Conservation (phyloP, 1,140 invertebrate species). For the Cherax quadricarinatus region DNA sequence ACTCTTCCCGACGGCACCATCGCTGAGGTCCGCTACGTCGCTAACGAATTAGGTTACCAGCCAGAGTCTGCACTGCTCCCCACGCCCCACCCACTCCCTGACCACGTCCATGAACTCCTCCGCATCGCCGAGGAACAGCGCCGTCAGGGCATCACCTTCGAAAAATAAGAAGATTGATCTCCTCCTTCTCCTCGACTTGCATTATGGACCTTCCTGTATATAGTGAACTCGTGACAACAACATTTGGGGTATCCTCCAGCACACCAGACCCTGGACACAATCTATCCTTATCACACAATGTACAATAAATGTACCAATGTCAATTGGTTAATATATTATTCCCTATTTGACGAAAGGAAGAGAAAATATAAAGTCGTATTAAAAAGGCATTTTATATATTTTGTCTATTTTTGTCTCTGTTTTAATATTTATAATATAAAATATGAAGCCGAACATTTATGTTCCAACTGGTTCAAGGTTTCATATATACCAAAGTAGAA, state of each 20-base stretch:
- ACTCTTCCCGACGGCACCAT: constrained; percentile 13
- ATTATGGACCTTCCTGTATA: not conserved
- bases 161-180: not conserved
- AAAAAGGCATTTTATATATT: too few relatives aligned
- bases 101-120: not conserved
- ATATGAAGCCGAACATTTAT: too few relatives aligned
- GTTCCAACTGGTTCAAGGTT: too few relatives aligned
- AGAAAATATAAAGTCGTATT: too few relatives aligned
- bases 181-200: not conserved
- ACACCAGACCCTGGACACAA: not conserved
- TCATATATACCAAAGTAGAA: too few relatives aligned
- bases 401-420: too few relatives aligned
- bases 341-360: too few relatives aligned
- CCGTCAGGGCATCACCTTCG: not conserved
- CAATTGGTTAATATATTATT: too few relatives aligned
- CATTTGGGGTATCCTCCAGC: not conserved
- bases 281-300: not conserved
- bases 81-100: not conserved
- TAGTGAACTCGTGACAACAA: not conserved
- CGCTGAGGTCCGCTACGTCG: constrained; percentile 75
- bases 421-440: too few relatives aligned
- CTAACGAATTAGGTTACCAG: constrained; percentile 85
- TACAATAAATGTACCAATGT: not conserved
- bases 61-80: not conserved
- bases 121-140: not conserved